Evolutionary conservation across 2,113 vertebrate species (phyloP).

Genomic region (Dromaius novaehollandiae): DNA sequence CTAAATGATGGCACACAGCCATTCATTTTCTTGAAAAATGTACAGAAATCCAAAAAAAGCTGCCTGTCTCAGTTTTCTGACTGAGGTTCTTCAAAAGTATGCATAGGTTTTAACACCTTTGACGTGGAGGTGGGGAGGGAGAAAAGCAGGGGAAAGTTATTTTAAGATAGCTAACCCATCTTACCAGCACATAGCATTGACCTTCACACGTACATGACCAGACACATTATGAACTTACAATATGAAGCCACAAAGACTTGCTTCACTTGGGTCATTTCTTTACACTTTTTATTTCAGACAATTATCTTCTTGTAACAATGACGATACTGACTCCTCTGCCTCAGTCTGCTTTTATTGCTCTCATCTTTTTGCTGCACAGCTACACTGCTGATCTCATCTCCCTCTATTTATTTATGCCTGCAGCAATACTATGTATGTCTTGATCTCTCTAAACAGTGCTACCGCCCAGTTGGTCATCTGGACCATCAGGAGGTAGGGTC

Average conservation of each 20-base stretch:
- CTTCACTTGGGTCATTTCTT: neutral
- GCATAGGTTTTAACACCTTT: neutral
- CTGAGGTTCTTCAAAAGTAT: neutral
- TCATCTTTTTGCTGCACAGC: neutral
- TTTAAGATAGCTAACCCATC: neutral
- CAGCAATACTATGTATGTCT: neutral
- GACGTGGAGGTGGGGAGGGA: neutral
- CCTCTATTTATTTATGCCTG: neutral
- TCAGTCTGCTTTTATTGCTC: neutral
- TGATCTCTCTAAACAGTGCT: neutral
- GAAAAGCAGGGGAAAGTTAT: neutral
- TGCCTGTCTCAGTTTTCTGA: neutral
- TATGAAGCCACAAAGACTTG: accelerated
- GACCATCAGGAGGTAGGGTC: neutral
- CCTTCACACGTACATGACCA: neutral
- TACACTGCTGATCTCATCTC: neutral
- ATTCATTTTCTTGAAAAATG: neutral
- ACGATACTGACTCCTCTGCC: neutral
- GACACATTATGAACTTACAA: neutral
- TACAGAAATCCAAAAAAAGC: neutral
- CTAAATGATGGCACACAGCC: neutral
- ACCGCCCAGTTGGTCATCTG: neutral
- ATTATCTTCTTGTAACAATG: neutral
- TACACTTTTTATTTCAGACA: neutral
- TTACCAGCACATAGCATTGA: neutral